A percentile compares a stretch with the other conserved stretches of the same genome.
Evolutionary conservation across 2,888 invertebrate genomes (phyloP).

Genomic region (Drosophila monieri): DNA sequence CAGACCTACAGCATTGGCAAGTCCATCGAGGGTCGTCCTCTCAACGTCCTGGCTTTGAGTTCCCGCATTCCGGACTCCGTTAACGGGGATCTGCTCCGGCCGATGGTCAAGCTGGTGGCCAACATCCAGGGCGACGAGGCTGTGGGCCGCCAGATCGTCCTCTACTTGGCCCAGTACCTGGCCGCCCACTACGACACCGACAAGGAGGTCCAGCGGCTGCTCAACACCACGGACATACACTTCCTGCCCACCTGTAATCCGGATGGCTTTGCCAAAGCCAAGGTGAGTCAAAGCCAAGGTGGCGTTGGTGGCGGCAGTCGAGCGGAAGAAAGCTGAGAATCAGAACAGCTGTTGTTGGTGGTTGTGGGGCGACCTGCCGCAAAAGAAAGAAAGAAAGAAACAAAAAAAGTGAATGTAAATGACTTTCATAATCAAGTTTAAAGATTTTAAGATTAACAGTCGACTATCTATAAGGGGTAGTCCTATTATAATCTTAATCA

Average conservation of each 20-base stretch:
- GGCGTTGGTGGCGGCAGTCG: too few relatives aligned
- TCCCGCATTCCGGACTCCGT: constrained; percentile 85
- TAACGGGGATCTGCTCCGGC: constrained; percentile 86
- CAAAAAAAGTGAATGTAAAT: constrained; percentile 12
- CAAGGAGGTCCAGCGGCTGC: constrained; percentile 86
- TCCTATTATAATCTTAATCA: too few relatives aligned
- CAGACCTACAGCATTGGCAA: constrained; percentile 91
- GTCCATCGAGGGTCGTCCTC: constrained; percentile 90
- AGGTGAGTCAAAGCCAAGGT: constrained; percentile 85
- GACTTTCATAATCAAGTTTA: neutral
- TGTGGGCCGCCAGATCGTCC: constrained; percentile 91
- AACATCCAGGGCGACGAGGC: constrained; percentile 98
- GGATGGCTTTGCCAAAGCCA: constrained; percentile 94
- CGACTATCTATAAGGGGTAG: neutral
- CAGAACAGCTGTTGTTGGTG: constrained; percentile 1
- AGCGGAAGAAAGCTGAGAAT: neutral
- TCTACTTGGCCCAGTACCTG: constrained; percentile 93
- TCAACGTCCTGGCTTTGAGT: constrained; percentile 89
- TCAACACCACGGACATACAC: constrained; percentile 94
- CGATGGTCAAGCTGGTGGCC: constrained; percentile 96
- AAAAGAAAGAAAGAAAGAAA: too few relatives aligned
- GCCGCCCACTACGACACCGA: constrained; percentile 89
- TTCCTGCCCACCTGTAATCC: constrained; percentile 99
- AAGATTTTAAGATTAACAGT: neutral
- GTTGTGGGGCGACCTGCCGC: neutral